phyloP scores from a whole-genome alignment of 2,113 vertebrate species.

The Stigmatopora argus region DNA sequence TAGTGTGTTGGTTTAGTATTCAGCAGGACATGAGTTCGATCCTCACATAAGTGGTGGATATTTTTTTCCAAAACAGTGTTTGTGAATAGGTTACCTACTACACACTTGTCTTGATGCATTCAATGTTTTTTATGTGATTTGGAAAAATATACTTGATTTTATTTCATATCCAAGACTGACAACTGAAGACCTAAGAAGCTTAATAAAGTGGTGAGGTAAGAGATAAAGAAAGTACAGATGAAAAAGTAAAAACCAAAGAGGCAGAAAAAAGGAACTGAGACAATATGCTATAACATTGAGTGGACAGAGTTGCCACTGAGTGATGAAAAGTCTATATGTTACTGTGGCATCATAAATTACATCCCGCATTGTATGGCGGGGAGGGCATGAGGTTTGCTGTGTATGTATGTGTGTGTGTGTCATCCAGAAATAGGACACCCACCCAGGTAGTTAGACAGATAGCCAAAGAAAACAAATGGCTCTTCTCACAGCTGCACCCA shows the following conservation, averaged over 20 bases:
- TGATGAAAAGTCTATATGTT: constrained; percentile 71
- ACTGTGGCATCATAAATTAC: constrained; percentile 67
- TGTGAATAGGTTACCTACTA: too few species aligned
- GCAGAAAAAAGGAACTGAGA: constrained; percentile 5
- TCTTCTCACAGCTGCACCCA: constrained; percentile 32
- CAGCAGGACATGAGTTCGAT: too few species aligned
- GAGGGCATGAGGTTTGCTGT: constrained; percentile 46
- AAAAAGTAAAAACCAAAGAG: not conserved
- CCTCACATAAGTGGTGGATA: too few species aligned
- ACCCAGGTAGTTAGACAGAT: constrained; percentile 58
- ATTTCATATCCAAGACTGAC: too few species aligned
- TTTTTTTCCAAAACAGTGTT: too few species aligned
- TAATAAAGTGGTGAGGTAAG: constrained; percentile 14
- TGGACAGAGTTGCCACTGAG: constrained; percentile 60
- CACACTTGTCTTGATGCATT: too few species aligned
- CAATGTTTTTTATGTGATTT: too few species aligned
- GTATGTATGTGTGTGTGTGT: constrained; percentile 44
- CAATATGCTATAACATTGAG: constrained; percentile 40
- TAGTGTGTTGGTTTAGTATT: too few species aligned
- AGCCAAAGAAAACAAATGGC: constrained; percentile 62
- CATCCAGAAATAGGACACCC: constrained; percentile 70
- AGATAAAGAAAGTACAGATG: not conserved
- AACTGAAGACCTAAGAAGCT: constrained; percentile 2
- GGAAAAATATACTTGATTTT: too few species aligned
- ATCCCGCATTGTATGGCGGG: constrained; percentile 57